Evolutionary conservation across 2,797 vertebrate genomes (phyloP), one percentile per base, ranked within the genome.

Genomic region (Gobio occitaniae): DNA sequence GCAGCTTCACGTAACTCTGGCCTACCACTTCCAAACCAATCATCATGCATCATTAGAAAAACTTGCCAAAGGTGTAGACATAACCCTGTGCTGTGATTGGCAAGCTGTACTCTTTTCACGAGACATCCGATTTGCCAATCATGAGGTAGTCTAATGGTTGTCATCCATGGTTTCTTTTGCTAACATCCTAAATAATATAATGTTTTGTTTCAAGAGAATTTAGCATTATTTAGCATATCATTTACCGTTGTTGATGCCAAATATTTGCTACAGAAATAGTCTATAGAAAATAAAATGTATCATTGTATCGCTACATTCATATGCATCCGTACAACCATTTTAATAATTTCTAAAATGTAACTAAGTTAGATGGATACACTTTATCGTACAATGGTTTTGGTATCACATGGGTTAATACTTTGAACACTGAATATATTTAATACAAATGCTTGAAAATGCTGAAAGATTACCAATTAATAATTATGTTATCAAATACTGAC

Each of bases 1-100:
- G 93, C 98, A 99, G 90, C 96, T 99, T 32, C 98, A 99, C 0
- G 96, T 99, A 77, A 99, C 98, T 0, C 92, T 99, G 92, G 98
- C 98, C 0, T 99, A 99, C 93, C 98, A 99, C 93, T 99, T 99
- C 94, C 98, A 98, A 91, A 87, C 95, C 86, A 96, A 95, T 91
- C 97, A 99, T 91, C 93, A 97, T 81, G 93, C 96, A 65, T 90
- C 95, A 0, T 91, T 99, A 89, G 98, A 99, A 93, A 99, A 99
- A 91, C 91, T 99, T 48, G 96, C 98, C 2, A 97, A 97, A 93
- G 95, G 86, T 32, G 95, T 99, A 2, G 97, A 99, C 0, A 93
- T 96, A 83, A 95, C 97, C 19, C 93, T 97, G 59, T 97, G 97
- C 48, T 98, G 97, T 0, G 98, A 99, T 89, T 99, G 98, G 98